Evolutionary conservation across 2,113 vertebrate genomes (phyloP), one percentile per base, ranked within the genome.

Genomic region (Fulmarus glacialis): DNA sequence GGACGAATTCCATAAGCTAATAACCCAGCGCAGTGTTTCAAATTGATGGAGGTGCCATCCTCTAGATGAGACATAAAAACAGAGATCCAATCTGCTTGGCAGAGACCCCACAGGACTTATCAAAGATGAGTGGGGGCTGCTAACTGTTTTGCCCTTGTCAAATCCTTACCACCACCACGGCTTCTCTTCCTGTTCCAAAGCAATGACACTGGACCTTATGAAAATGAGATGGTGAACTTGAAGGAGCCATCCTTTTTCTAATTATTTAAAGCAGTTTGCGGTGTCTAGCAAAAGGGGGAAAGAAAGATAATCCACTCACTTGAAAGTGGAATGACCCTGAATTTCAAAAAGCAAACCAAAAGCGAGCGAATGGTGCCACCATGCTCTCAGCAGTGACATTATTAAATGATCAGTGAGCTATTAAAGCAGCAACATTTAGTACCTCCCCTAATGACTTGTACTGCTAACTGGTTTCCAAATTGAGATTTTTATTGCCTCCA

Each of bases 401-500:
- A 97, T 97, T 97, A 98, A 98, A 98, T 96, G 97, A 97, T 97
- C 96, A 97, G 96, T 77, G 95, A 97, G 96, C 96, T 98, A 97
- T 97, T 97, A 97, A 97, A 97, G 94, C 95, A 96, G 95, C 95
- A 97, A 94, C 96, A 87, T 95, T 97, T 97, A 97, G 96, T 97
- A 94, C 95, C 95, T 95, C 95, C 88, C 88, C 95, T 92, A 97
- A 97, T 93, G 97, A 97, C 93, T 96, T 96, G 89, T 96, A 92
- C 90, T 87, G 91, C 91, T 96, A 98, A 97, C 97, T 90, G 87
- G 95, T 96, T 97, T 97, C 97, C 97, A 97, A 97, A 98, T 94
- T 89, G 95, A 94, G 96, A 79, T 94, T 97, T 97, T 97, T 98
- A 97, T 96, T 97, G 95, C 91, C 81, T 95, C 72, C 71, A 70